Percentiles rank a stretch among this genome's conserved stretches.
These are phyloP conservation scores for Gallinago paraguaiae DNA, from an alignment of 2,113 vertebrate species.

Conservation along the genomic window DNA sequence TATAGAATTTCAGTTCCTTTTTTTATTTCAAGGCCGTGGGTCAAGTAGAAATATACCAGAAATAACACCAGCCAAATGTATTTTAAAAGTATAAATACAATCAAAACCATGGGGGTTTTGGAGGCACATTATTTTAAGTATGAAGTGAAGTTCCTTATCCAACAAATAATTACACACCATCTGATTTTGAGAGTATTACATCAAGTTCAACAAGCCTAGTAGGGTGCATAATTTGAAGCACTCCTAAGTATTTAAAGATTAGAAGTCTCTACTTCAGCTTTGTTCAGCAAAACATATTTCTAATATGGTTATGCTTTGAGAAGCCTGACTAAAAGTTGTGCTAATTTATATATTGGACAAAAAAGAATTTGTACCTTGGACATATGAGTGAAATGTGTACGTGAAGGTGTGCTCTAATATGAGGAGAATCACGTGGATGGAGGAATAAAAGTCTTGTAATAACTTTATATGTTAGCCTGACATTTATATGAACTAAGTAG, in stretches of 20 bases:
- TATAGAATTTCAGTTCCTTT: slow-evolving; percentile 31
- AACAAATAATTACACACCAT: not conserved
- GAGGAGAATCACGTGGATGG: not conserved
- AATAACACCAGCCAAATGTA: not conserved
- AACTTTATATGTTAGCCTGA: not conserved
- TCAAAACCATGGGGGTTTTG: not conserved
- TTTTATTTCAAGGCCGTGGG: slow-evolving; percentile 8
- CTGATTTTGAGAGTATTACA: not conserved
- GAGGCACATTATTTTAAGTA: not conserved
- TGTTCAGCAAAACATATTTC: not conserved
- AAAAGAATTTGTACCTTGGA: not conserved
- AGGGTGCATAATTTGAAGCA: not conserved
- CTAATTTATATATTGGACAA: not conserved
- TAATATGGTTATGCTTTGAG: not conserved
- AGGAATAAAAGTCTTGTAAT: not conserved
- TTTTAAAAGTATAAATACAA: not conserved
- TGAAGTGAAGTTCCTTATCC: not conserved
- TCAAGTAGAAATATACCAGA: not conserved
- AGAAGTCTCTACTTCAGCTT: not conserved
- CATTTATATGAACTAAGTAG: not conserved
- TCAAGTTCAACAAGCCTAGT: not conserved
- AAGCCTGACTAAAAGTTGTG: not conserved
- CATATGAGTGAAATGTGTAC: not conserved
- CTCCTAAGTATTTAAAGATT: not conserved
- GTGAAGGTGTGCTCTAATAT: not conserved